A percentile compares a stretch with the other conserved stretches of the same genome.
These are phyloP conservation scores for Tetranychus urticae DNA, from an alignment of 1,140 invertebrate genomes.

Conservation along the genomic window DNA sequence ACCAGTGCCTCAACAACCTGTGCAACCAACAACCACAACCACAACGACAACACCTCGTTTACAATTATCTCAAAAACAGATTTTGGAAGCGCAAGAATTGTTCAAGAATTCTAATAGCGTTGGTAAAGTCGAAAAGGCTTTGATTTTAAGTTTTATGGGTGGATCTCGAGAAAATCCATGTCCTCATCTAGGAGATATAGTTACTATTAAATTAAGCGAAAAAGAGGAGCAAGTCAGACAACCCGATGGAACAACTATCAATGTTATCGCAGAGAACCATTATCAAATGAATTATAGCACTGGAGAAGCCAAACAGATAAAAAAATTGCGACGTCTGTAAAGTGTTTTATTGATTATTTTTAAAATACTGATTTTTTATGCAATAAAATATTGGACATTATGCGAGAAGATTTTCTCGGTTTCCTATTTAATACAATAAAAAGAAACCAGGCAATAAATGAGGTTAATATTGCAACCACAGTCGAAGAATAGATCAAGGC, in stretches of 20 bases:
- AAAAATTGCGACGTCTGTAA: slow-evolving; percentile 23
- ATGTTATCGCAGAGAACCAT: slow-evolving; percentile 65
- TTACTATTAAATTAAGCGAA: slow-evolving; percentile 74
- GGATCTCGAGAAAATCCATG: slow-evolving; percentile 83
- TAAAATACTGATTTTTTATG: too few relatives aligned
- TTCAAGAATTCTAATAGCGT: neutral
- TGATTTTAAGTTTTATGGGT: slow-evolving; percentile 94
- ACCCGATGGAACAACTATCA: slow-evolving; percentile 34
- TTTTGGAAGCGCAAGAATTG: neutral
- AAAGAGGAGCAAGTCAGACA: slow-evolving; percentile 54
- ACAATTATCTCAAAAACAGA: neutral
- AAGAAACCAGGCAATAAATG: too few relatives aligned
- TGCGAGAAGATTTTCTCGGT: too few relatives aligned
- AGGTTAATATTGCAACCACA: too few relatives aligned
- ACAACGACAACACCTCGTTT: neutral
- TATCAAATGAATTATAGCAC: slow-evolving; percentile 93
- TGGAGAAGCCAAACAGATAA: slow-evolving; percentile 74
- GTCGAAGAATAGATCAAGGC: too few relatives aligned
- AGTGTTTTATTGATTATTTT: slow-evolving; percentile 18
- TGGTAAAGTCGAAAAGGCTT: slow-evolving; percentile 57
- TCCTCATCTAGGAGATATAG: slow-evolving; percentile 53
- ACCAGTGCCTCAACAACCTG: neutral
- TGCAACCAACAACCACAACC: neutral
- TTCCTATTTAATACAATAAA: too few relatives aligned
- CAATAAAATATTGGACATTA: too few relatives aligned